These are phyloP conservation scores for Mesorhabditis belari DNA, from an alignment of 2,888 invertebrate genomes.

Conservation along the genomic window DNA sequence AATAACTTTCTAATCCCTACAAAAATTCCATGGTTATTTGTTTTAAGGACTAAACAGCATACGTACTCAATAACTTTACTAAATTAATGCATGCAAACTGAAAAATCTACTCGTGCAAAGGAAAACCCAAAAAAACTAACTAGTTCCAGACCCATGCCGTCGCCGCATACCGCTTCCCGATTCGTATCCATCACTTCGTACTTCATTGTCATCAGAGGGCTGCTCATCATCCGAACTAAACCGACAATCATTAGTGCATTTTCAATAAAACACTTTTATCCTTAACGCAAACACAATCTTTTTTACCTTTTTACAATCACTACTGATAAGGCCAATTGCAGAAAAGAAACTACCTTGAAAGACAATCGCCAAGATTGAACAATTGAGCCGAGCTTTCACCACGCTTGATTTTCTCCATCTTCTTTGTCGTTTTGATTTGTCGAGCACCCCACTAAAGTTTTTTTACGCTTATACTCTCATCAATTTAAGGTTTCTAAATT, in stretches of 20 bases:
- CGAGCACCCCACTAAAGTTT: constrained; percentile 48
- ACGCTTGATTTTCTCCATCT: constrained; percentile 20
- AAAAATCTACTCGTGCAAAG: too few species aligned
- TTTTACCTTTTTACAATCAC: too few species aligned
- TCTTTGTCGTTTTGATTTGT: constrained; percentile 38
- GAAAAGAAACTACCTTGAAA: neutral
- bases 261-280: too few species aligned
- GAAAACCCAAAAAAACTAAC: too few species aligned
- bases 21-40: too few species aligned
- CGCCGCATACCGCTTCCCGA: constrained; percentile 5
- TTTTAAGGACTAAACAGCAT: neutral
- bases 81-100: too few species aligned
- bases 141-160: constrained; percentile 16
- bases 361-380: neutral
- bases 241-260: too few species aligned
- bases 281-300: too few species aligned
- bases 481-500: too few species aligned
- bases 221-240: constrained; percentile 13
- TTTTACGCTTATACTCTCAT: too few species aligned
- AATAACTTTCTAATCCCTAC: too few species aligned
- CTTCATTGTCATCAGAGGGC: constrained; percentile 11
- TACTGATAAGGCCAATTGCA: neutral
- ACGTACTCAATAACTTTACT: neutral
- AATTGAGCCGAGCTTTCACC: constrained; percentile 14
- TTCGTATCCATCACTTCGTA: constrained; percentile 5